Evolutionary conservation across 2,888 invertebrate genomes (phyloP), one percentile per base, ranked within the genome.

Genomic region (Leucophenga maculata): DNA sequence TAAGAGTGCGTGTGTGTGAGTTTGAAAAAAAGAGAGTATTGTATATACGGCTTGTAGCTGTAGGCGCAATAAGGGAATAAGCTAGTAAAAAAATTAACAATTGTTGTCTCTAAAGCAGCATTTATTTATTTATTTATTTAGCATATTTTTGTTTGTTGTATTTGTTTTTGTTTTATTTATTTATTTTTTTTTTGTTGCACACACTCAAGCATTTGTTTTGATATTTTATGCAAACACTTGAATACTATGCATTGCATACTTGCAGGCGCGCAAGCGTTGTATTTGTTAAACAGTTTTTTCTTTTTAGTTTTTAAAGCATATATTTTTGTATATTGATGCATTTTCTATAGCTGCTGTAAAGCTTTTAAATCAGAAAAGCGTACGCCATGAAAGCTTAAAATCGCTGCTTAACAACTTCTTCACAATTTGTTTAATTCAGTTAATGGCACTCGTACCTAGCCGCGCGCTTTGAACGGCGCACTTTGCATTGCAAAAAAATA

Each of bases 151-250:
- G 72, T 71, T 65, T 75, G 65, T 73, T 78, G 75, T 78, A 82
- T 79, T 76, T 18, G 1, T 55, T 55, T 75, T 76, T 78, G 74
- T 74, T 77, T 72, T 76, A 20, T 75, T 76, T 78, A 73, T 74
- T 77, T 72, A 75, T 71, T 70, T 16, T 32, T 20, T 9, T n/a
- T 75, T 74, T 8, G 39, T 39, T 39, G 39, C 18, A 52, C 74
- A 74, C 77, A 72, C 75, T 69, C 70, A 39, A 6, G 11, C 6
- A 32, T 69, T 75, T 75, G 6, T 18, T 52, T 18, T 52, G 16
- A 81, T 80, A 80, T 80, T 81, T 81, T 80, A 81, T 80, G 79
- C 80, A 80, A 74, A 13, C 55, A 55, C 20, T 20, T 55, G 14
- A 22, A 20, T 18, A 13, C 4, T 22, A 55, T 22, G 1, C 22